These are phyloP conservation scores for Donacobius atricapilla DNA, from an alignment of 2,113 vertebrate genomes.

Conservation along the genomic window DNA sequence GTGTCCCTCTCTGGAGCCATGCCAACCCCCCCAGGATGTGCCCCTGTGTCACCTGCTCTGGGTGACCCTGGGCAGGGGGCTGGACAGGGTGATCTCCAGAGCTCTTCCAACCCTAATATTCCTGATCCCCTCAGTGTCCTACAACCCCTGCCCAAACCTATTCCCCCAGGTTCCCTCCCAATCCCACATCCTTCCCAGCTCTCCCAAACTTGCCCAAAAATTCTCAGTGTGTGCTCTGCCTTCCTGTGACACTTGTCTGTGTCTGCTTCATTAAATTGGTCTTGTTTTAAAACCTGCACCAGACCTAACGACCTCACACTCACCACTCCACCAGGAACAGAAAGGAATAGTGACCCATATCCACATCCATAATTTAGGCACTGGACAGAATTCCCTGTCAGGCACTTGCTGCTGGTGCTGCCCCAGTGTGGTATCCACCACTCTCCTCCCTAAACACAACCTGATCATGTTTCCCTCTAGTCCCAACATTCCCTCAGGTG, in stretches of 20 bases:
- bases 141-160: background rate
- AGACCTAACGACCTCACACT: background rate
- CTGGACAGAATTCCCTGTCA: background rate
- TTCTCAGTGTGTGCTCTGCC: background rate
- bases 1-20: background rate
- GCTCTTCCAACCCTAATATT: background rate
- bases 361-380: background rate
- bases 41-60: background rate
- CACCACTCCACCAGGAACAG: background rate
- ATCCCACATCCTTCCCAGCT: background rate
- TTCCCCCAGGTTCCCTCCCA: background rate
- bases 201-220: background rate
- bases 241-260: background rate
- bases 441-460: background rate
- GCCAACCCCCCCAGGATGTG: background rate
- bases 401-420: background rate
- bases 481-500: background rate
- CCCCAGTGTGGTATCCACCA: background rate
- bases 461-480: background rate
- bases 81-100: background rate
- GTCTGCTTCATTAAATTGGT: background rate
- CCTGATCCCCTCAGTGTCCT: background rate
- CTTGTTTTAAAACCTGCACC: background rate
- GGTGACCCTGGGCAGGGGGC: background rate
- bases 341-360: accelerated